Base-by-base conservation (phyloP, 2,888 invertebrate species). In the Scotopteryx bipunctaria region DNA sequence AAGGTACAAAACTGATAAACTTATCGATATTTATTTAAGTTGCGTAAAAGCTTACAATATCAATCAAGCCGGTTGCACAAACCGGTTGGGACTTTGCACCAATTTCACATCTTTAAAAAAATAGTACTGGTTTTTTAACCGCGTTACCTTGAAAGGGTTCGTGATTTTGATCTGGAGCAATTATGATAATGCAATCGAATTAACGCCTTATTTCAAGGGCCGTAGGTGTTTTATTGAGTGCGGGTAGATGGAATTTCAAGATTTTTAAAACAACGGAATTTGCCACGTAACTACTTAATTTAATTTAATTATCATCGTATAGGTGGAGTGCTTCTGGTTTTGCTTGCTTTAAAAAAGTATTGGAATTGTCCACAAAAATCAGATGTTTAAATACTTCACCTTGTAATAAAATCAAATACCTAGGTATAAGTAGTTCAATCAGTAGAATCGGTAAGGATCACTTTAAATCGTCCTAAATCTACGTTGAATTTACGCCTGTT, bases 161-260 rank as follows among this genome's bases (percentile, higher is more conserved):
- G 16, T 9, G 31, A 38, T 25, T 40, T 15, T 32, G 16, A 47
- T 40, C 32, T 47, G 38, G 33, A 33, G 32, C 46, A 47, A 46
- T 47, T 47, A 40, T 25, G n/a, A 41, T 17, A 14, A 25, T 21
- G 37, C 21, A 23, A 21, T 19, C 23, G 33, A 27, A 33, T 19
- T 48, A 19, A 13, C 33, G 41, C 47, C 47, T 48, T 35, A 35
- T 41, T 41, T 19, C 13, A 9, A 19, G 1, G 8, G 6, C 0
- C 6, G 0, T 35, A 48, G 2, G 27, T 11, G 41, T n/a, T 27
- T 19, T 17, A 17, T 25, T 23, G 3, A 25, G 6, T 16, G 27
- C 11, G 33, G 25, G 42, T 53, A 53, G 47, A 41, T 47, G 50
- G 48, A 46, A n/a, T 42, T 47, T 57, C 38, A 44, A 29, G 43